These are phyloP conservation scores for Pterocles burchelli DNA, from an alignment of 2,113 vertebrate species.

Conservation along the genomic window DNA sequence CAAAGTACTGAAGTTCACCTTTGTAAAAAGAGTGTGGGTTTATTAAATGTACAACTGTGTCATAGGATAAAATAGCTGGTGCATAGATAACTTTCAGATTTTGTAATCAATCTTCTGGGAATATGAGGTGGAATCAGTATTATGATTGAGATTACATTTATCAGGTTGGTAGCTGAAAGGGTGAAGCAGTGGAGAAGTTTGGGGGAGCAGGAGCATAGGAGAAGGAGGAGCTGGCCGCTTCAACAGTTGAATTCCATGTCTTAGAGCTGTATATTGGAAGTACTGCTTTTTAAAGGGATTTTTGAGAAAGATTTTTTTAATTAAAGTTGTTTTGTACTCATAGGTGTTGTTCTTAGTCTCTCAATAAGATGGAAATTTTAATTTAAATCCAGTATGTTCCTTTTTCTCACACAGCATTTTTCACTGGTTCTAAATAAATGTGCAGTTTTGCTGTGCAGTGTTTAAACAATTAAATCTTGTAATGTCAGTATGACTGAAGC, in stretches of 20 bases:
- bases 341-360: background rate
- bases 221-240: background rate
- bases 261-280: background rate
- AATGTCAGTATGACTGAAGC: background rate
- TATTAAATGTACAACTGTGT: background rate
- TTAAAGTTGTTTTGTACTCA: background rate
- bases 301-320: background rate
- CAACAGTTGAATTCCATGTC: background rate
- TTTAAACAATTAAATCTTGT: background rate
- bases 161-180: background rate
- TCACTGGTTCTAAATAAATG: background rate
- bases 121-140: background rate
- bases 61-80: background rate
- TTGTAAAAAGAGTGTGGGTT: background rate
- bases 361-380: background rate
- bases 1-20: background rate
- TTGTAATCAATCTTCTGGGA: background rate
- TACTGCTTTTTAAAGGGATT: background rate
- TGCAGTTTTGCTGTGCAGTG: background rate
- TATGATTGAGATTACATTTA: background rate
- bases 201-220: background rate
- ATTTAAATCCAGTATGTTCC: background rate
- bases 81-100: background rate
- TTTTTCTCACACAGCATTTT: background rate
- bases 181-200: background rate